A percentile compares a stretch with the other conserved stretches of the same genome.
Conservation (phyloP, 2,888 invertebrate genomes). For the Eilema depressum region DNA sequence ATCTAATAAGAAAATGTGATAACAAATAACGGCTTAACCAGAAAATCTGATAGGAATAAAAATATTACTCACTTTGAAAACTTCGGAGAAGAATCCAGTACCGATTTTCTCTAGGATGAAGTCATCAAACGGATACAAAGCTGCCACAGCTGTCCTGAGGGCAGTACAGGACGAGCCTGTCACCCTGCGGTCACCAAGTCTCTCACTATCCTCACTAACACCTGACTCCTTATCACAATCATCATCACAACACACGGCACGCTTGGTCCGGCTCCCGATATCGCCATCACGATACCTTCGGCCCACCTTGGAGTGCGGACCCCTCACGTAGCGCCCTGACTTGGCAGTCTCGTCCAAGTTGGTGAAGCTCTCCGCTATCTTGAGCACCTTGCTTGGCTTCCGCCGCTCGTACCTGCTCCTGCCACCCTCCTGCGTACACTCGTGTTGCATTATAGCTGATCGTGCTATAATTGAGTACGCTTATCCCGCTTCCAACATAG, state of each 20-base stretch:
- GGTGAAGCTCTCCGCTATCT: slow-evolving; percentile 85
- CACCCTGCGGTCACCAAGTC: slow-evolving; percentile 79
- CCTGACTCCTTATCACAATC: slow-evolving; percentile 84
- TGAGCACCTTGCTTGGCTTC: slow-evolving; percentile 83
- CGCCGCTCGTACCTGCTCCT: slow-evolving; percentile 81
- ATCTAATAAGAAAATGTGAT: background rate
- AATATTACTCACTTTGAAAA: slow-evolving; percentile 94
- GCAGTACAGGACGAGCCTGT: slow-evolving; percentile 93
- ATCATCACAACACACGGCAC: slow-evolving; percentile 80
- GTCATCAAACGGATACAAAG: slow-evolving; percentile 97
- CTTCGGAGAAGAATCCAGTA: slow-evolving; percentile 98
- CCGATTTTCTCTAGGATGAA: slow-evolving; percentile 97
- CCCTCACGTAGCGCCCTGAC: slow-evolving; percentile 79
- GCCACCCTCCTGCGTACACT: slow-evolving; percentile 71
- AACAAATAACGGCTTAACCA: background rate
- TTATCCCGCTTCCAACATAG: slow-evolving; percentile 83
- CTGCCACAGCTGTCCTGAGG: slow-evolving; percentile 95
- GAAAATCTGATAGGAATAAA: slow-evolving; percentile 7
- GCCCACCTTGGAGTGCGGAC: slow-evolving; percentile 78
- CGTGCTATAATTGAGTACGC: slow-evolving; percentile 58
- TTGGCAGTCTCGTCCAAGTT: slow-evolving; percentile 84
- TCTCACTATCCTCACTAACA: slow-evolving; percentile 82
- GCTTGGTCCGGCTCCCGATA: slow-evolving; percentile 68
- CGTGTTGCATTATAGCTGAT: slow-evolving; percentile 85
- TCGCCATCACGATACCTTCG: slow-evolving; percentile 73